phyloP scores from a whole-genome alignment of 1,140 invertebrate species.

The Procambarus virginalis region DNA sequence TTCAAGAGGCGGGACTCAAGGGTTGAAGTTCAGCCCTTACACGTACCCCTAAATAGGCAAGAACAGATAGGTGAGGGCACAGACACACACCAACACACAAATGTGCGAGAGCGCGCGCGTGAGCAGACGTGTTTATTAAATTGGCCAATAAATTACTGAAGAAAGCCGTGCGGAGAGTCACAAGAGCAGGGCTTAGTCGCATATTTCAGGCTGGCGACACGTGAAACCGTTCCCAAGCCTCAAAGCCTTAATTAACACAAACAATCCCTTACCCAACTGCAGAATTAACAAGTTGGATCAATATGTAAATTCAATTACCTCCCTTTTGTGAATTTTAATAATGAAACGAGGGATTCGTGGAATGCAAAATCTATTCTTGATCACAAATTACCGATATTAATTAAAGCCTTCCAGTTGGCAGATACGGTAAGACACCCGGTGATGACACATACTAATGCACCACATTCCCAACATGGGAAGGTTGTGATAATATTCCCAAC shows the following conservation, averaged over 20 bases:
- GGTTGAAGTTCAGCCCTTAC: too few relatives aligned
- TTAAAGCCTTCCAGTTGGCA: neutral
- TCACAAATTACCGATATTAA: neutral
- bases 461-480: neutral
- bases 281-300: conserved; percentile 6
- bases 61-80: too few relatives aligned
- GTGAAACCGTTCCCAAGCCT: neutral
- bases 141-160: too few relatives aligned
- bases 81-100: too few relatives aligned
- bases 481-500: too few relatives aligned
- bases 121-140: too few relatives aligned
- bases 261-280: neutral
- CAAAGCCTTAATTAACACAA: conserved; percentile 3
- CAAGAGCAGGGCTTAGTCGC: neutral
- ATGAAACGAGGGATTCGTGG: conserved; percentile 17
- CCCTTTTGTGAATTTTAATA: conserved; percentile 19
- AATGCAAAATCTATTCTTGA: conserved; percentile 27
- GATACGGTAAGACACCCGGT: neutral
- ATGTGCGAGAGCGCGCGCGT: too few relatives aligned
- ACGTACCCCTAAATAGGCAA: neutral
- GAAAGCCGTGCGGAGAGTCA: too few relatives aligned
- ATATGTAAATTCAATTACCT: conserved; percentile 35
- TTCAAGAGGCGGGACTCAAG: too few relatives aligned
- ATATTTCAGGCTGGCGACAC: neutral
- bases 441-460: neutral